A percentile compares a stretch with the other conserved stretches of the same genome.
phyloP scores from a whole-genome alignment of 2,797 vertebrate species.

The Sorex maritimensis region DNA sequence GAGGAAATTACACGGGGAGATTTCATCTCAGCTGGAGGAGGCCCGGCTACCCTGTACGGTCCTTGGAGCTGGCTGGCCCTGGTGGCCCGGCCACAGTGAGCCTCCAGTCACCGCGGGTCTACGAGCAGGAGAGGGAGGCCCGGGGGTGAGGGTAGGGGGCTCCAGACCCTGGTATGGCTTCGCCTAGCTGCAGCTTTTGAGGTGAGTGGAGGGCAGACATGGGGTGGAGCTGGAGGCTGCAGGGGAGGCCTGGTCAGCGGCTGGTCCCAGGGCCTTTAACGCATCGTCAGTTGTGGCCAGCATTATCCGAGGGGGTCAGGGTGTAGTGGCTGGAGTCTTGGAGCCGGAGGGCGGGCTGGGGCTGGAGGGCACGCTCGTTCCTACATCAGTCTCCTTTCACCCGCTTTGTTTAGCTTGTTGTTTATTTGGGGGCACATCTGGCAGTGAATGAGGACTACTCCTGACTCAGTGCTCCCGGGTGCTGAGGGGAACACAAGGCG shows the following conservation, averaged over 20 bases:
- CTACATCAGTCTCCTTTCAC: background rate
- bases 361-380: background rate
- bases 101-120: slow-evolving; percentile 15
- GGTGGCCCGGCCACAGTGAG: background rate
- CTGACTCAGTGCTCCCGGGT: no score
- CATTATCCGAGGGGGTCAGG: no score
- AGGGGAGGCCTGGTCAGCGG: no score
- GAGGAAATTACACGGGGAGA: slow-evolving; percentile 85
- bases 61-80: slow-evolving; percentile 65
- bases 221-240: no score
- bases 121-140: background rate
- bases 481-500: no score
- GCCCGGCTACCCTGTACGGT: background rate
- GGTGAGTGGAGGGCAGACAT: slow-evolving; percentile 9
- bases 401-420: background rate
- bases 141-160: background rate
- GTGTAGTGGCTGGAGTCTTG: background rate
- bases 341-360: background rate
- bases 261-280: no score
- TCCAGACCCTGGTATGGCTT: no score
- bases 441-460: no score
- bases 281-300: no score
- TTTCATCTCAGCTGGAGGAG: slow-evolving; percentile 81
- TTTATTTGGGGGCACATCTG: no score
- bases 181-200: background rate